Percentiles rank a stretch among this genome's conserved stretches.
Evolutionary conservation across 2,888 invertebrate species (phyloP).

Genomic region (Therioaphis trifolii): DNA sequence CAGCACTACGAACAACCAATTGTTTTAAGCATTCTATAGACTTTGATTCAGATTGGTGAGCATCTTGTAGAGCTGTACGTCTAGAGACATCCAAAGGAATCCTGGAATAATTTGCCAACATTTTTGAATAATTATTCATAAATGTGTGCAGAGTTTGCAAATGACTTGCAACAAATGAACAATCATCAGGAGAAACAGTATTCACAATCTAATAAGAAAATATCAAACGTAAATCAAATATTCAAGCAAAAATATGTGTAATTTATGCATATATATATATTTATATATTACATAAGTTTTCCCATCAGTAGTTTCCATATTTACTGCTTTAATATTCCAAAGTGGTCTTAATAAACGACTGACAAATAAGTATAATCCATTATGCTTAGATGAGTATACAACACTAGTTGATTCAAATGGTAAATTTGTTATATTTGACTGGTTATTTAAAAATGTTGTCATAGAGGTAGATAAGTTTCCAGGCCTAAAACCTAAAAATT

Average conservation of each 20-base stretch:
- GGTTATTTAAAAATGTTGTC: slow-evolving; percentile 43
- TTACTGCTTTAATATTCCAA: slow-evolving; percentile 81
- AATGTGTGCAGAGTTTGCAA: slow-evolving; percentile 81
- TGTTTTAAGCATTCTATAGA: slow-evolving; percentile 82
- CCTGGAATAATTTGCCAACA: slow-evolving; percentile 58
- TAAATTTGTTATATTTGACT: slow-evolving; percentile 50
- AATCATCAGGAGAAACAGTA: slow-evolving; percentile 77
- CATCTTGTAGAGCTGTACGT: slow-evolving; percentile 66
- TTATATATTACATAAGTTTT: slow-evolving; percentile 67
- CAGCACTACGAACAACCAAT: slow-evolving; percentile 82
- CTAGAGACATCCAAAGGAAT: slow-evolving; percentile 18
- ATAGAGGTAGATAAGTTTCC: slow-evolving; percentile 66
- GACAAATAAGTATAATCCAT: slow-evolving; percentile 91
- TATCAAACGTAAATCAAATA: slow-evolving; percentile 7
- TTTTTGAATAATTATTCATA: slow-evolving; percentile 71
- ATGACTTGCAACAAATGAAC: slow-evolving; percentile 79
- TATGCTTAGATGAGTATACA: slow-evolving; percentile 83
- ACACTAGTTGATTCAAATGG: slow-evolving; percentile 64
- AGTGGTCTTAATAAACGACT: slow-evolving; percentile 87
- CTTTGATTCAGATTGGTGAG: slow-evolving; percentile 76
- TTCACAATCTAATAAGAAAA: slow-evolving; percentile 71
- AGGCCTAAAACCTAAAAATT: slow-evolving; percentile 65
- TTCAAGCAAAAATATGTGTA: too few relatives aligned
- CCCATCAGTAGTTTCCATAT: slow-evolving; percentile 71
- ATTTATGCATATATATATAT: not conserved